Conservation (phyloP, 2,888 invertebrate species). For the Tubulanus polymorphus region DNA sequence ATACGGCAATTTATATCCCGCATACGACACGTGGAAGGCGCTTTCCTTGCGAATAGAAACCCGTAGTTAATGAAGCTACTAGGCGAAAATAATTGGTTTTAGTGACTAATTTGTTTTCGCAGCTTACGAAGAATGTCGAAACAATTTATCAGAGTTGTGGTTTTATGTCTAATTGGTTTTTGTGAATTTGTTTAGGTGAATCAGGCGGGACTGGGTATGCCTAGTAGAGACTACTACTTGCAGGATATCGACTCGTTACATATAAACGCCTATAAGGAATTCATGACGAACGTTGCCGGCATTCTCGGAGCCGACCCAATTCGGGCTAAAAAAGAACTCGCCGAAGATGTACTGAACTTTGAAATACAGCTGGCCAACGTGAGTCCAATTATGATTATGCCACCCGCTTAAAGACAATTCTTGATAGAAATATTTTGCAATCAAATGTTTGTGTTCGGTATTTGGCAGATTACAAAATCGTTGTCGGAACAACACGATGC, state of each 20-base stretch:
- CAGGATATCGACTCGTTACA: slow-evolving; percentile 58
- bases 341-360: slow-evolving; percentile 67
- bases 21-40: no score
- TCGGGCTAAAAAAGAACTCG: slow-evolving; percentile 66
- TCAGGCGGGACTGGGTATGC: slow-evolving; percentile 79
- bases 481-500: slow-evolving; percentile 82
- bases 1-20: no score
- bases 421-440: neutral
- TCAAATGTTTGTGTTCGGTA: neutral
- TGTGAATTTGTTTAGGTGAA: slow-evolving; percentile 76
- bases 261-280: slow-evolving; percentile 72
- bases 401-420: neutral
- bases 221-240: slow-evolving; percentile 78
- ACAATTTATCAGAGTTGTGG: neutral
- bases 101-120: no score
- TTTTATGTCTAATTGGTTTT: neutral
- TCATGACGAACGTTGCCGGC: slow-evolving; percentile 75
- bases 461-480: slow-evolving; percentile 67
- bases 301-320: slow-evolving; percentile 69
- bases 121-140: no score
- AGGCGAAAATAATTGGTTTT: no score
- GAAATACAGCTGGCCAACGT: slow-evolving; percentile 79
- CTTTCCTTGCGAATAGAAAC: no score
- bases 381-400: slow-evolving; percentile 39
- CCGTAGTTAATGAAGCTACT: no score